Evolutionary conservation across 2,888 invertebrate species (phyloP), one percentile per base, ranked within the genome.

Genomic region (Nomada ferruginata): DNA sequence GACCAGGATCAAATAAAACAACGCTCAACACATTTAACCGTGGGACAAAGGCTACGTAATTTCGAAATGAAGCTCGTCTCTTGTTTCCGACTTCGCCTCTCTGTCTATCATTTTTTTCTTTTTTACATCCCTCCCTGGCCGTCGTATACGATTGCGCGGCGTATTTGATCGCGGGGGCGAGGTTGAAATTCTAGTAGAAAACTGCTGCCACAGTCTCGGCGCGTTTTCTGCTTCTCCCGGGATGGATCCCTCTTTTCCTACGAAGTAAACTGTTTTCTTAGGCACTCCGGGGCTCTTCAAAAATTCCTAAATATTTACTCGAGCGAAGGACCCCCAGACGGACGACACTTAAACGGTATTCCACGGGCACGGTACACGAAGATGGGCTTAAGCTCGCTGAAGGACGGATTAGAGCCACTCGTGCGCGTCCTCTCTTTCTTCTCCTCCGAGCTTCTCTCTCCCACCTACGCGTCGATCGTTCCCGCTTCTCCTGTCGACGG

Each of bases 281-380:
- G 90, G 92, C 91, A 91, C 91, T 92, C 89, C 36, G 91, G 88
- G 82, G 83, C 92, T 91, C 91, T 91, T 91, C 74, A 91, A 91
- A 91, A 92, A 92, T 93, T 92, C 90, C 91, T 91, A 93, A 93
- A 93, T 93, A 93, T 93, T 93, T 93, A 92, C 93, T 89, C 90
- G 87, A 79, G 86, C 89, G 85, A 85, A 86, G 85, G 89, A 84
- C 84, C 85, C 89, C 86, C 88, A 87, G 88, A 86, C 87, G 89
- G 85, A 88, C 86, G 84, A 87, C 84, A 88, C 89, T 89, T 90
- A 89, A 90, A 89, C 89, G 89, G 85, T 89, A 89, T 90, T 89
- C 87, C 87, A 76, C 84, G 80, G 73, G 87, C 80, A 78, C 79
- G 76, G 76, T 87, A 84, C 85, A 85, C 89, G 87, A 82, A 85